A percentile compares a stretch with the other conserved stretches of the same genome.
phyloP scores from a whole-genome alignment of 2,113 vertebrate genomes.

The Barbus barbus region DNA sequence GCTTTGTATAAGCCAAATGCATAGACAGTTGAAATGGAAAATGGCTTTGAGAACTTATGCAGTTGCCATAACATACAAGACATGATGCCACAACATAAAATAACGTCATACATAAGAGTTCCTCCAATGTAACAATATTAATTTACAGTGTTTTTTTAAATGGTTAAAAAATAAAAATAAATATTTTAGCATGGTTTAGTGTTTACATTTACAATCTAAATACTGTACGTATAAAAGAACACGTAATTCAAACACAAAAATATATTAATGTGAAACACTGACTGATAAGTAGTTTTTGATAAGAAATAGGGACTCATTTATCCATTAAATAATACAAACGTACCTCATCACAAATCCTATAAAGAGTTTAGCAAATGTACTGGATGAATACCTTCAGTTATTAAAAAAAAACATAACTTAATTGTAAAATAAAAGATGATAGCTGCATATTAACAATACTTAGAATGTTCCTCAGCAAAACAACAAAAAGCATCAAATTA shows the following conservation, averaged over 20 bases:
- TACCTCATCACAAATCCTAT: background rate
- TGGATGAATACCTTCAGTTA: slow-evolving; percentile 3
- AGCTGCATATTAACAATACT: slow-evolving; percentile 17
- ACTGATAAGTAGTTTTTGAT: background rate
- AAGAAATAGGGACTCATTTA: background rate
- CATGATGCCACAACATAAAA: slow-evolving; percentile 16
- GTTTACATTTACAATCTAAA: background rate
- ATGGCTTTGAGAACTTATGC: background rate
- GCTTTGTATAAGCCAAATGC: background rate
- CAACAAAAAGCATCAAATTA: background rate
- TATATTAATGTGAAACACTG: slow-evolving; percentile 7
- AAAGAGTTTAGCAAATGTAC: background rate
- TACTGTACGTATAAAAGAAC: slow-evolving; percentile 4
- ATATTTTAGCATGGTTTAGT: slow-evolving; percentile 26
- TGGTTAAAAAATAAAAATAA: slow-evolving; percentile 5
- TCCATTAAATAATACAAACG: background rate
- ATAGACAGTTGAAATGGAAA: slow-evolving; percentile 4
- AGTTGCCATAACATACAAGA: slow-evolving; percentile 18
- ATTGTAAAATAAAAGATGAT: background rate
- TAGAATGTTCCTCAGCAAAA: background rate
- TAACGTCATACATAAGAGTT: background rate
- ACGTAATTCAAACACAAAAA: background rate
- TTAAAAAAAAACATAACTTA: background rate
- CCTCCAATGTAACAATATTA: background rate
- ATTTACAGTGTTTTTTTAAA: background rate